Base-by-base conservation (phyloP, 2,797 vertebrate genomes). In the Sebastes iracundus region DNA sequence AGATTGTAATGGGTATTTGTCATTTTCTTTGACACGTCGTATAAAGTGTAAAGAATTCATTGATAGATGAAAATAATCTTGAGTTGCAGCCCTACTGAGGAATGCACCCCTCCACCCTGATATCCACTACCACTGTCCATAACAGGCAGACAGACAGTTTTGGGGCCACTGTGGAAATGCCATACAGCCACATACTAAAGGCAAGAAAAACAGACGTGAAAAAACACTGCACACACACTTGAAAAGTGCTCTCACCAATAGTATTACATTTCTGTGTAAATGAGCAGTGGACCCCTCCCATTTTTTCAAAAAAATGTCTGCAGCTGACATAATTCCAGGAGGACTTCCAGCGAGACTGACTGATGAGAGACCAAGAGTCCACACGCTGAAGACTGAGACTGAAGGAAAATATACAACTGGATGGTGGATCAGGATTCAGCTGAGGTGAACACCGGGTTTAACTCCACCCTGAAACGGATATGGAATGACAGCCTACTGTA, bases 241-340 rank as follows among this genome's bases (percentile, higher is more conserved):
- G 53, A 82, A 80, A 88, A 68, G 79, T 46, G 30, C 74, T 38
- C 56, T 91, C 61, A 72, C 73, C 89, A 88, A 79, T 67, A 60
- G 85, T 80, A 85, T 91, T 88, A 82, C 56, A 85, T 93, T 92
- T 88, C 89, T 90, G 79, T 75, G 83, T 79, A 89, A 90, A 91
- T 86, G 78, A 88, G 76, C 30, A 72, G 84, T 3, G 82, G 38
- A 68, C 81, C 82, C 75, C 89, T 92, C 88, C 87, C 84, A 82
- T 87, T 90, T 65, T 80, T 75, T 70, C 1, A 22, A 46, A 25
- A 38, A 80, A 82, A 89, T 22, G 61, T 69, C 78, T 78, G 80
- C 75, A 87, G 82, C 87, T 87, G 84, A 91, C 87, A 89, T 80
- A 82, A 91, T 87, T 88, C 85, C 79, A 88, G 84, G 30, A 79